Evolutionary conservation across 2,888 invertebrate species (phyloP).

Genomic region (Sericinus montela): DNA sequence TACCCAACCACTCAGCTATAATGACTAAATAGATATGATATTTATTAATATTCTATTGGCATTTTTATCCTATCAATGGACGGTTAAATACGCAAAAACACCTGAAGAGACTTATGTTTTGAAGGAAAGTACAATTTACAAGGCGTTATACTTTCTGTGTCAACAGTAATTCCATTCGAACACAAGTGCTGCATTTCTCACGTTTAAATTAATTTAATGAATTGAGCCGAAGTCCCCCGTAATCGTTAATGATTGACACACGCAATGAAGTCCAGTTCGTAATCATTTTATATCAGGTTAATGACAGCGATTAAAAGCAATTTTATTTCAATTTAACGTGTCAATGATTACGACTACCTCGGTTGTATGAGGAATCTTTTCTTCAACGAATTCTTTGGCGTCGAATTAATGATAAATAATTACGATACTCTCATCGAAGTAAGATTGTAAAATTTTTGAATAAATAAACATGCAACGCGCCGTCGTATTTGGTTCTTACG

Average conservation of each 20-base stretch:
- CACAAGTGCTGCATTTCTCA: background rate
- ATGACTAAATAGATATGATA: too few species aligned
- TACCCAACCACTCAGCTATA: too few species aligned
- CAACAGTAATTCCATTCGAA: background rate
- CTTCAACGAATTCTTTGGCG: slow-evolving; percentile 9
- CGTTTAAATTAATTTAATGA: background rate
- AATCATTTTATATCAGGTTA: slow-evolving; percentile 9
- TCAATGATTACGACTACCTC: slow-evolving; percentile 5
- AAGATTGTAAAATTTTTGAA: background rate
- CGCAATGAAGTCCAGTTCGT: background rate
- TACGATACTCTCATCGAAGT: background rate
- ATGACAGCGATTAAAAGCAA: slow-evolving; percentile 16
- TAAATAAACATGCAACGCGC: too few species aligned
- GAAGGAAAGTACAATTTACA: too few species aligned
- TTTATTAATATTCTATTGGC: too few species aligned
- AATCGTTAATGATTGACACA: slow-evolving; percentile 6
- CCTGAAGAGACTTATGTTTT: too few species aligned
- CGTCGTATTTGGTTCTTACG: too few species aligned
- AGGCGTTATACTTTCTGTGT: background rate
- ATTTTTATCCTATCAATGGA: too few species aligned
- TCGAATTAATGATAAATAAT: slow-evolving; percentile 3
- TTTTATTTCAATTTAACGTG: slow-evolving; percentile 10
- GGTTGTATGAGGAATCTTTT: slow-evolving; percentile 1
- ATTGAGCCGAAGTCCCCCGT: slow-evolving; percentile 5
- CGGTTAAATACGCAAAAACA: too few species aligned